Conservation (phyloP, 2,797 vertebrate genomes). For the Halcyon badia region DNA sequence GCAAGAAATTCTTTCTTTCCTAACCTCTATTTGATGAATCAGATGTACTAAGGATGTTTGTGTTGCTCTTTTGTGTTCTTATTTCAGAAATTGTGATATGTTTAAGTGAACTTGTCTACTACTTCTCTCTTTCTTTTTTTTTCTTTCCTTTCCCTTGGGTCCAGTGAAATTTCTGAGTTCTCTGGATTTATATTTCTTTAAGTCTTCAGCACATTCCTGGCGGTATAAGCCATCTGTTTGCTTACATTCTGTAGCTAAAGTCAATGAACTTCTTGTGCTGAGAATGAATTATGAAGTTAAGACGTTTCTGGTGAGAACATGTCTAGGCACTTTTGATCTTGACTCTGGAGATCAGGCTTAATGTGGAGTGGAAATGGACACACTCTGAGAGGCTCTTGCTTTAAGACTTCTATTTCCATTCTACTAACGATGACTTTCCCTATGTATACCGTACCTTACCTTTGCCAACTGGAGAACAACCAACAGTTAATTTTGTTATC, state of each 20-base stretch:
- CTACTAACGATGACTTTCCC: neutral
- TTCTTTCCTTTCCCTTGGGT: neutral
- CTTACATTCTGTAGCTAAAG: conserved; percentile 43
- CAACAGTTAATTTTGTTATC: neutral
- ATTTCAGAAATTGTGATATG: neutral
- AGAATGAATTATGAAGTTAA: conserved; percentile 58
- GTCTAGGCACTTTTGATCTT: conserved; percentile 53
- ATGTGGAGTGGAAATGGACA: neutral
- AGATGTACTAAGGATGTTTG: neutral
- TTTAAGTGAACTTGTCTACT: neutral
- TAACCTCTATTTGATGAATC: neutral
- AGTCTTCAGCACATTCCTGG: conserved; percentile 50
- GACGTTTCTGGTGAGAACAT: conserved; percentile 55
- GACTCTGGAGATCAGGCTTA: conserved; percentile 12
- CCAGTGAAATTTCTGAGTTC: conserved; percentile 17
- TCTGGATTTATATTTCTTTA: conserved; percentile 32
- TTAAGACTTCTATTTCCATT: neutral
- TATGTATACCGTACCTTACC: neutral
- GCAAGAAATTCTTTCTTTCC: conserved; percentile 54
- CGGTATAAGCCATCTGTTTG: conserved; percentile 59
- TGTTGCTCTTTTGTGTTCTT: neutral
- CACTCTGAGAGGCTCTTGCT: neutral
- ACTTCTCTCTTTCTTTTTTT: neutral
- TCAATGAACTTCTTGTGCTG: conserved; percentile 58
- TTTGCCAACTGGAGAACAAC: neutral